Base-by-base conservation (phyloP, 2,888 invertebrate species). In the Argyresthia goedartella region DNA sequence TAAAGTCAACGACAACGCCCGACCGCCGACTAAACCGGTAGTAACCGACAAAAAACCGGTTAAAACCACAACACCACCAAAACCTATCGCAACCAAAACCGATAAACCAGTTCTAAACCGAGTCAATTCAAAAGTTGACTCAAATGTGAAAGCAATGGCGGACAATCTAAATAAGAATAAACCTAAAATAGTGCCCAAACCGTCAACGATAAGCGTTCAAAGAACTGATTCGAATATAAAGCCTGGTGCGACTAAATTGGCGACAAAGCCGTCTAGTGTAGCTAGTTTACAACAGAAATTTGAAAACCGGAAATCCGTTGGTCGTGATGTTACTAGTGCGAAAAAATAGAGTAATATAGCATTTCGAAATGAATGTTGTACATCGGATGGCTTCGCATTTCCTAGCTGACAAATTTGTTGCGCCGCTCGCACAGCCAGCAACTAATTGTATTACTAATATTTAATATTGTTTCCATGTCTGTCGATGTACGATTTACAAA, bases 211-310 rank as follows among this genome's bases (percentile, higher is more conserved):
- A 57, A 60, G 55, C 44, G 61, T 65, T 33, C 77, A 73, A 62
- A 76, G 73, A 61, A 71, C 75, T 9, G 80, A 78, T 44, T 60
- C 73, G 0, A 73, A 69, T 53, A 60, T 64, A 2, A 85, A 82
- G 63, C 67, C 84, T 1, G 73, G 73, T 52, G 79, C 80, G 51
- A 77, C 82, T 44, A 88, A 88, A 65, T 61, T 86, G 53, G 78
- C 88, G 33, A 81, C 90, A 4, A 90, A 90, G 66, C 80, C 82
- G 44, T 92, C 92, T 15, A 93, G 91, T 69, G 93, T 94, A 52
- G 93, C 93, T 35, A 91, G 91, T 54, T 79, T 94, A 61, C 94
- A 94, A 64, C 93, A 93, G 64, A 93, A 92, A 71, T 94, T 94
- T 68, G 94, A 94, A 76, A 90, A 88, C 63, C 76, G 87, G 62